A percentile compares a stretch with the other conserved stretches of the same genome.
Evolutionary conservation across 2,113 vertebrate genomes (phyloP).

Genomic region (Orycteropus afer): DNA sequence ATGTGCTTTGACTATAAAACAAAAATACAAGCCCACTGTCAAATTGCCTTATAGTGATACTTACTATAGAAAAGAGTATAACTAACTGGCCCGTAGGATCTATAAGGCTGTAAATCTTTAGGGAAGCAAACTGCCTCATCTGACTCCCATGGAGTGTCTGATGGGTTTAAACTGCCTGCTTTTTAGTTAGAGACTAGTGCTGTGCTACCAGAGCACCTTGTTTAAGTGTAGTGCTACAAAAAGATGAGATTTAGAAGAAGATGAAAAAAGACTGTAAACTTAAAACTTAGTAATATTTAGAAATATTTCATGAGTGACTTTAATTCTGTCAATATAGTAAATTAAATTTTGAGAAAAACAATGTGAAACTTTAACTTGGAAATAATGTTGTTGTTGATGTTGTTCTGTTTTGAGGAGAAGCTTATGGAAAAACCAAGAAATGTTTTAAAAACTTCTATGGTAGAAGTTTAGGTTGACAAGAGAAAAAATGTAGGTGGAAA

Average conservation of each 20-base stretch:
- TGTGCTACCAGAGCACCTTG: too few species aligned
- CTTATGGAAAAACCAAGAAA: constrained; percentile 53
- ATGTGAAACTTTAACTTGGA: constrained; percentile 37
- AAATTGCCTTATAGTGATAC: too few species aligned
- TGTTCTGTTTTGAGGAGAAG: constrained; percentile 56
- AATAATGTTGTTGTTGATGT: not conserved
- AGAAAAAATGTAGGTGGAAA: constrained; percentile 11
- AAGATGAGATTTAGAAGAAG: constrained; percentile 41
- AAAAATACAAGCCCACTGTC: too few species aligned
- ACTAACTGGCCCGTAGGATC: too few species aligned
- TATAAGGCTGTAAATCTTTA: too few species aligned
- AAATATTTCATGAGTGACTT: constrained; percentile 36
- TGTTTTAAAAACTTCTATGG: constrained; percentile 43
- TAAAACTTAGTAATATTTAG: constrained; percentile 59
- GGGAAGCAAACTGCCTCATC: too few species aligned
- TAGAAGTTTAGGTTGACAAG: constrained; percentile 49
- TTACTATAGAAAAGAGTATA: too few species aligned
- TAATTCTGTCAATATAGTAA: constrained; percentile 48
- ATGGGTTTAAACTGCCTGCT: too few species aligned
- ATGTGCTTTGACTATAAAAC: not conserved
- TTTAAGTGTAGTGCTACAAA: not conserved
- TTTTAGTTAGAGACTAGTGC: too few species aligned
- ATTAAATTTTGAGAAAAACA: constrained; percentile 62
- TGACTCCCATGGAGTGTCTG: too few species aligned
- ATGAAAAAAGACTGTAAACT: not conserved